Conservation (phyloP, 2,888 invertebrate species). For the Atrina japonica region DNA sequence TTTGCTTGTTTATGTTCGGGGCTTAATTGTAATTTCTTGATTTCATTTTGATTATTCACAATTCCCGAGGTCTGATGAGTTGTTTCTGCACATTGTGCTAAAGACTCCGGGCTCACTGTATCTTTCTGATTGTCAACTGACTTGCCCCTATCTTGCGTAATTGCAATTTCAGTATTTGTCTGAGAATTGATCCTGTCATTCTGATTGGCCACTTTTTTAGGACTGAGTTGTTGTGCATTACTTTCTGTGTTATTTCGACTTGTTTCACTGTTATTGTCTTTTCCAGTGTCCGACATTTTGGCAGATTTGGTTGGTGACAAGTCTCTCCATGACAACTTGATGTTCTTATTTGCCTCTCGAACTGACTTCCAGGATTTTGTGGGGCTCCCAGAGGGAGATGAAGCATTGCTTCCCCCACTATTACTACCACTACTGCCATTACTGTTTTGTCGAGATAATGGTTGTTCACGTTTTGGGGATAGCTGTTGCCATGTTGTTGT, state of each 20-base stretch:
- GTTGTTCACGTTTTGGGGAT: slow-evolving; percentile 42
- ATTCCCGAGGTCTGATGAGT: too few relatives aligned
- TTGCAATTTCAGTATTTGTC: too few relatives aligned
- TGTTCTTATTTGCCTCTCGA: slow-evolving; percentile 42
- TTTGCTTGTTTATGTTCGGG: slow-evolving; percentile 23
- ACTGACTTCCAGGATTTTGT: slow-evolving; percentile 41
- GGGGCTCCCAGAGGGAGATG: slow-evolving; percentile 32
- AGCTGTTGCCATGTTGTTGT: slow-evolving; percentile 44
- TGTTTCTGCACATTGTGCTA: too few relatives aligned
- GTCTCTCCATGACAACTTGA: slow-evolving; percentile 67
- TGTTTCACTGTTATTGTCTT: background rate
- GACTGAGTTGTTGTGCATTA: background rate
- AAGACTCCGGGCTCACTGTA: too few relatives aligned
- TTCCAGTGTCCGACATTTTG: background rate
- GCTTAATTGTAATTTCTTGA: slow-evolving; percentile 25
- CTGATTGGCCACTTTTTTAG: background rate
- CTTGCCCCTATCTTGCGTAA: too few relatives aligned
- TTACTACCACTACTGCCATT: slow-evolving; percentile 6
- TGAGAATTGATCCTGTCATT: too few relatives aligned
- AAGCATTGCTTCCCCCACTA: slow-evolving; percentile 37
- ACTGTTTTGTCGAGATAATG: slow-evolving; percentile 25
- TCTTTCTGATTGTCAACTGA: too few relatives aligned
- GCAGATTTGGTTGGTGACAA: slow-evolving; percentile 63
- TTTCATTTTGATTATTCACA: slow-evolving; percentile 20
- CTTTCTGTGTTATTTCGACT: background rate